Evolutionary conservation across 2,113 vertebrate species (phyloP).

Genomic region (Sialia sialis): DNA sequence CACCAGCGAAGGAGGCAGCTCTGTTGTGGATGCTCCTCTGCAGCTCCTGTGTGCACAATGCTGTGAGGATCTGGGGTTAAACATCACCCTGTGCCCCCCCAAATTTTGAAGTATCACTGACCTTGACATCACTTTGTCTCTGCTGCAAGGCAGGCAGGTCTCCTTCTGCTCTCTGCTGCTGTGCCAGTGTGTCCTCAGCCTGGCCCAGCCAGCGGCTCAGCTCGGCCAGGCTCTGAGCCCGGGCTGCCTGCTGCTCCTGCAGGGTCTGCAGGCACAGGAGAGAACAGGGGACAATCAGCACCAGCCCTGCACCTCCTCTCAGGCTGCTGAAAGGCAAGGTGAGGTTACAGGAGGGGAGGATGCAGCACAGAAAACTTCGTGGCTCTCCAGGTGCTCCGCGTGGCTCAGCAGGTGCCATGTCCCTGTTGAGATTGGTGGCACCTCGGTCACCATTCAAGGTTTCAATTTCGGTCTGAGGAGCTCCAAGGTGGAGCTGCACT

Average conservation of each 20-base stretch:
- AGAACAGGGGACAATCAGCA: slow-evolving; percentile 15
- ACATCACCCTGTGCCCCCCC: fast-evolving
- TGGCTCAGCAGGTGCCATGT: neutral
- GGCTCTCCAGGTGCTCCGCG: neutral
- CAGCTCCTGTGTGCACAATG: slow-evolving; percentile 70
- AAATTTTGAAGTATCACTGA: neutral
- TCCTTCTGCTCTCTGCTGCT: slow-evolving; percentile 61
- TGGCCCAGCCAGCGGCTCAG: slow-evolving; percentile 83
- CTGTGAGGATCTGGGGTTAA: fast-evolving
- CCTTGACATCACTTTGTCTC: slow-evolving; percentile 86
- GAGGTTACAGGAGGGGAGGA: slow-evolving; percentile 53
- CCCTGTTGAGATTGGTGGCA: neutral
- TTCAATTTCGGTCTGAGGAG: neutral
- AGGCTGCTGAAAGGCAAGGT: slow-evolving; percentile 56
- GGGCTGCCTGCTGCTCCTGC: slow-evolving; percentile 88
- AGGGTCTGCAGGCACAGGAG: slow-evolving; percentile 77
- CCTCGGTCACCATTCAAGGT: fast-evolving
- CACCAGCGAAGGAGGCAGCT: slow-evolving; percentile 71
- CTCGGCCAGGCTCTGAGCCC: slow-evolving; percentile 83
- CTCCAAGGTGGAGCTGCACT: neutral
- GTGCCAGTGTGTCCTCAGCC: slow-evolving; percentile 74
- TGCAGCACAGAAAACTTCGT: slow-evolving; percentile 48
- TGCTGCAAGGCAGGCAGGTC: slow-evolving; percentile 80
- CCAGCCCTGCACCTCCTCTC: neutral
- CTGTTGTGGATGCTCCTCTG: slow-evolving; percentile 82